phyloP scores from a whole-genome alignment of 2,888 invertebrate species.

The Meteorus colon region DNA sequence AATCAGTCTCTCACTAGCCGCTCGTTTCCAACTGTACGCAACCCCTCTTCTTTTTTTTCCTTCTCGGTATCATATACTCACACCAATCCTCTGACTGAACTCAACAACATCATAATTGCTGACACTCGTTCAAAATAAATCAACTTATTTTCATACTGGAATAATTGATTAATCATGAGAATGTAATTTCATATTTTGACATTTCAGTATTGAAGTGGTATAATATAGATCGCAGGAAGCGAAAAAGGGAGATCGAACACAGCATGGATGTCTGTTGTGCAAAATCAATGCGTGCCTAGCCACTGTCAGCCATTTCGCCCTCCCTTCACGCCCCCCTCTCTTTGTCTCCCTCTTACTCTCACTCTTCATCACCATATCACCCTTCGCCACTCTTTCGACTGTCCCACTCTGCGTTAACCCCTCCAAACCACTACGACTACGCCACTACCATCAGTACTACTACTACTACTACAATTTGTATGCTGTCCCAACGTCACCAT shows the following conservation, averaged over 20 bases:
- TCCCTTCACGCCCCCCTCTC: conserved; percentile 26
- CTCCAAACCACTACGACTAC: conserved; percentile 36
- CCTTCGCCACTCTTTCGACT: conserved; percentile 47
- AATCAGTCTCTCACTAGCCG: neutral
- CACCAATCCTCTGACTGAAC: neutral
- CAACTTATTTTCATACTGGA: neutral
- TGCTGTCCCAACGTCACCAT: conserved; percentile 31
- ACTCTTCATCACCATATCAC: conserved; percentile 30
- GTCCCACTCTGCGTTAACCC: conserved; percentile 46
- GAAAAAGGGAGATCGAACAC: conserved; percentile 56
- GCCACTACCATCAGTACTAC: conserved; percentile 45
- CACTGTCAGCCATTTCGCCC: conserved; percentile 64
- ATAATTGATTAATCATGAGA: neutral
- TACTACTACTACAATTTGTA: neutral
- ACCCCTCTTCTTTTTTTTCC: conserved; percentile 16
- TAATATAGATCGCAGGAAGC: neutral
- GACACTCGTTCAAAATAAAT: neutral
- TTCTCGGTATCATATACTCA: neutral
- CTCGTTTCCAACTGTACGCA: neutral
- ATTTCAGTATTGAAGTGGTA: neutral
- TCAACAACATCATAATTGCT: neutral
- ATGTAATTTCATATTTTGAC: neutral
- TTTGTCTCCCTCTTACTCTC: conserved; percentile 16
- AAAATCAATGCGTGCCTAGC: conserved; percentile 69
- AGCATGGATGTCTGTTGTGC: conserved; percentile 70